Conservation (phyloP, 2,113 vertebrate genomes). For the Cynoglossus semilaevis region DNA sequence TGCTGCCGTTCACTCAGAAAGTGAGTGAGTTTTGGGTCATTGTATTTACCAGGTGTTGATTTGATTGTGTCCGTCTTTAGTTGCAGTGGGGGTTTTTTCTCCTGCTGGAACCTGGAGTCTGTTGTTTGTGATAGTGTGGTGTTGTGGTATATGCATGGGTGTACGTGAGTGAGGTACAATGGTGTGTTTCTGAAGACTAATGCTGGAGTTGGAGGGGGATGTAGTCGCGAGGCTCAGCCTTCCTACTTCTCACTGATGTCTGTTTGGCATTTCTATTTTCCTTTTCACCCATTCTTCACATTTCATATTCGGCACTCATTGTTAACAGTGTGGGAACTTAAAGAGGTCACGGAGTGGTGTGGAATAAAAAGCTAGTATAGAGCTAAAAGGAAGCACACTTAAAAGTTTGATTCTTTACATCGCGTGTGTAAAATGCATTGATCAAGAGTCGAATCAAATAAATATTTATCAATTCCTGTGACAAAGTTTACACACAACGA, state of each 20-base stretch:
- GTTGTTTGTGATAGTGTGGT: slow-evolving; percentile 22
- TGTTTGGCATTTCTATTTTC: slow-evolving; percentile 32
- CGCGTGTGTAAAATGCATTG: too few species aligned
- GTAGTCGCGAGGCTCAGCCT: slow-evolving; percentile 16
- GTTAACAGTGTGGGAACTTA: slow-evolving; percentile 28
- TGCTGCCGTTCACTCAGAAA: slow-evolving; percentile 27
- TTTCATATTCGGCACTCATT: not conserved
- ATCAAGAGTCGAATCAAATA: too few species aligned
- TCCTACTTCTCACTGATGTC: slow-evolving; percentile 14
- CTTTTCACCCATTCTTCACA: not conserved
- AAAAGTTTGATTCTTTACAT: too few species aligned
- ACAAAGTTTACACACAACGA: not conserved
- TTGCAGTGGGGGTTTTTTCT: slow-evolving; percentile 19
- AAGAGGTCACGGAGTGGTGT: slow-evolving; percentile 12
- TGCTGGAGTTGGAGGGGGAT: slow-evolving; percentile 25
- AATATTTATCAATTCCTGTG: not conserved
- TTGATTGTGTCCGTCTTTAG: slow-evolving; percentile 36
- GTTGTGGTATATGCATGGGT: slow-evolving; percentile 44
- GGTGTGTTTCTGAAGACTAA: slow-evolving; percentile 36
- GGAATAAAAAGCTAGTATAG: too few species aligned
- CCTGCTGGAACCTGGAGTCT: slow-evolving; percentile 28
- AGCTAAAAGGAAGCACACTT: too few species aligned
- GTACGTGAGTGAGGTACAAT: slow-evolving; percentile 48
- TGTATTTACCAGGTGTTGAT: slow-evolving; percentile 29
- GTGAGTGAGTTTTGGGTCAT: slow-evolving; percentile 11